phyloP scores from a whole-genome alignment of 2,113 vertebrate genomes.

The Sander vitreus region DNA sequence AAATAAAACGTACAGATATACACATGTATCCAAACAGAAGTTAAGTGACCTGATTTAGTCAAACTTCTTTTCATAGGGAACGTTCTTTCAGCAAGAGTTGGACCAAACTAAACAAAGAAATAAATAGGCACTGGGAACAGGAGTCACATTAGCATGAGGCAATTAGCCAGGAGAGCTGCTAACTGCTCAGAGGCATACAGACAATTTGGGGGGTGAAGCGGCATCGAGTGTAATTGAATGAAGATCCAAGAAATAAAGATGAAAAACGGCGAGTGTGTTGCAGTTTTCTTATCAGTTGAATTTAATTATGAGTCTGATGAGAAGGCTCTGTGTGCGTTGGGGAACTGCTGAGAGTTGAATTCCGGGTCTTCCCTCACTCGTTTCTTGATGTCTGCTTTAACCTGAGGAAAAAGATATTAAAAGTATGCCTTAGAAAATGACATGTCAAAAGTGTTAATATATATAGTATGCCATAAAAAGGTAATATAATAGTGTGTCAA shows the following conservation, averaged over 20 bases:
- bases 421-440: no score
- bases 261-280: not conserved
- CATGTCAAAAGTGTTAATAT: no score
- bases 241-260: slow-evolving; percentile 31
- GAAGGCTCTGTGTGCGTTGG: slow-evolving; percentile 89
- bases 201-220: slow-evolving; percentile 15
- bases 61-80: slow-evolving; percentile 22
- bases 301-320: slow-evolving; percentile 85
- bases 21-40: slow-evolving; percentile 17
- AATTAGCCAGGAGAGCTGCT: slow-evolving; percentile 33
- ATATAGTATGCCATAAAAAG: no score
- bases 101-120: slow-evolving; percentile 59
- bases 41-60: slow-evolving; percentile 29
- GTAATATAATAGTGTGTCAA: no score
- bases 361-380: slow-evolving; percentile 89
- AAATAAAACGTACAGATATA: slow-evolving; percentile 21
- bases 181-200: slow-evolving; percentile 30
- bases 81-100: slow-evolving; percentile 26
- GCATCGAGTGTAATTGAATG: slow-evolving; percentile 5
- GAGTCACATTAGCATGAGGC: slow-evolving; percentile 43
- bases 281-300: not conserved
- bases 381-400: slow-evolving; percentile 90
- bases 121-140: slow-evolving; percentile 75
- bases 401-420: slow-evolving; percentile 71
- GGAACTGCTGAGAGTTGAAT: slow-evolving; percentile 89